Evolutionary conservation across 2,888 invertebrate species (phyloP).

Genomic region (Frankliniella fusca): DNA sequence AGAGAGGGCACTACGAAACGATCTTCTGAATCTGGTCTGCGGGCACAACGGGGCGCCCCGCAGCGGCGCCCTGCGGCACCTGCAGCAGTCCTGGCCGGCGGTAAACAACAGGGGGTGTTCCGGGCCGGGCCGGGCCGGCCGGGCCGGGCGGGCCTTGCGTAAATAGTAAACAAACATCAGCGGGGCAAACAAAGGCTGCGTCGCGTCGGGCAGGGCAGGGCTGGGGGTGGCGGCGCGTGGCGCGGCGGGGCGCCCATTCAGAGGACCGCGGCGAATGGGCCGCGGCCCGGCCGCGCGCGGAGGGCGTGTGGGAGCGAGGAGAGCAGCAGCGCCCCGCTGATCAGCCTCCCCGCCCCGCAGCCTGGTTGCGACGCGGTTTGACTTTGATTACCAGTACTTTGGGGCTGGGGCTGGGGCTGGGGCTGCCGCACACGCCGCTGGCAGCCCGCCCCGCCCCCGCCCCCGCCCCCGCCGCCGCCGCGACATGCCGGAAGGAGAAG

Average conservation of each 20-base stretch:
- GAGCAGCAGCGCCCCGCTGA: not conserved
- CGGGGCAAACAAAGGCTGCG: slow-evolving; percentile 30
- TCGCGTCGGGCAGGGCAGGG: not conserved
- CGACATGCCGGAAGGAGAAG: too few relatives aligned
- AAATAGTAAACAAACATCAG: slow-evolving; percentile 21
- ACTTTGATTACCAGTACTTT: too few relatives aligned
- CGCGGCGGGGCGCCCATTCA: not conserved
- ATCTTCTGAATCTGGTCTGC: too few relatives aligned
- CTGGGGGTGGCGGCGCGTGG: slow-evolving; percentile 25
- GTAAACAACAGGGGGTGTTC: not conserved
- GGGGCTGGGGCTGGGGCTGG: too few relatives aligned
- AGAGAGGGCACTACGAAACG: too few relatives aligned
- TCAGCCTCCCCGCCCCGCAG: not conserved
- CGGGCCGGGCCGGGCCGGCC: not conserved
- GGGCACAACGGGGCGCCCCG: too few relatives aligned
- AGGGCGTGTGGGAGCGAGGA: too few relatives aligned
- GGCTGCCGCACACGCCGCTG: too few relatives aligned
- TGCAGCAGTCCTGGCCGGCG: not conserved
- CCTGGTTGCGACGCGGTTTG: not conserved
- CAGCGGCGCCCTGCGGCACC: not conserved
- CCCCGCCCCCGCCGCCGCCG: too few relatives aligned
- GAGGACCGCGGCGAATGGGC: not conserved
- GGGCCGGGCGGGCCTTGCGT: not conserved
- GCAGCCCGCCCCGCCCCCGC: too few relatives aligned
- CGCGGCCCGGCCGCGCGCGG: not conserved